Evolutionary conservation across 2,888 invertebrate species (phyloP), one percentile per base, ranked within the genome.

Genomic region (Noctua janthe): DNA sequence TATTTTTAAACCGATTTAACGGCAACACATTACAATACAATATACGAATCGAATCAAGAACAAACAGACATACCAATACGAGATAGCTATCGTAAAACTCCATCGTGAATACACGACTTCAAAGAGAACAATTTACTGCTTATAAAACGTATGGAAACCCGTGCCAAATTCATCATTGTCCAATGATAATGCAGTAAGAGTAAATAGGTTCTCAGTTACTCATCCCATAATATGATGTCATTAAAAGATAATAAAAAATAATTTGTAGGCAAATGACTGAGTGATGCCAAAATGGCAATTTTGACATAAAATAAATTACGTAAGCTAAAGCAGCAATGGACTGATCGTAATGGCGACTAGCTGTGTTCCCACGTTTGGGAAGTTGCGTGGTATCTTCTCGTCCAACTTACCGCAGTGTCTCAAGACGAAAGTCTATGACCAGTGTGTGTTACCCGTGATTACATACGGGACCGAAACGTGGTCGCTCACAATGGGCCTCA

Each of bases 41-140:
- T 54, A 69, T n/a, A 15, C 20, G 23, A 83, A 64, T 66, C 43
- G 62, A 84, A 39, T 74, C 23, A 71, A 74, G 62, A 77, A 77
- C 67, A 67, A 71, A 84, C 82, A 20, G 51, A 15, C 70, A 74
- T 66, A 13, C 49, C 17, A 35, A 66, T 56, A 51, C 59, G 0
- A 66, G 73, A 71, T 74, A 29, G 80, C 51, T 15, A 59, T 71
- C 70, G 47, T 71, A 54, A 84, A n/a, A 54, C 20, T 29, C 17
- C 20, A 73, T 51, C 70, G 56, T 64, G 35, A 69, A 35, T n/a
- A n/a, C 15, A 43, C 29, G 7, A 70, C 69, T 62, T 83, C 74
- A 87, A 86, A 84, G 78, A 62, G 54, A 72, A 56, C 51, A 74
- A 82, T 71, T 54, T 76, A 79, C 29, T 62, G 62, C 6, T 59